These are phyloP conservation scores for Epizoanthus stellaris DNA, from an alignment of 92 coral and sea anemone genomes.

Conservation along the genomic window DNA sequence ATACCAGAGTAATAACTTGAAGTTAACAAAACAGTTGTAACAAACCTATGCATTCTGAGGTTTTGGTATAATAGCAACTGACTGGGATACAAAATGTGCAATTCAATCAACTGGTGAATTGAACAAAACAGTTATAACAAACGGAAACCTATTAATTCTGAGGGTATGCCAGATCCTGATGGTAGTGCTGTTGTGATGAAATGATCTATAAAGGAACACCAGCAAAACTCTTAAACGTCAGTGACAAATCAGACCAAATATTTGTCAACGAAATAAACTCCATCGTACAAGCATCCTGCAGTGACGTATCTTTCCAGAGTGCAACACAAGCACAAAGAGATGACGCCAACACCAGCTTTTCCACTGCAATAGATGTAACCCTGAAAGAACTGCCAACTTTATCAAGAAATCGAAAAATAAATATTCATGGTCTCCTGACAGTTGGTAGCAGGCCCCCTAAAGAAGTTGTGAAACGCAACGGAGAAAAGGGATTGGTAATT, in stretches of 20 bases:
- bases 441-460: conserved; percentile 14
- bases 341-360: not conserved
- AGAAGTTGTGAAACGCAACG: conserved; percentile 15
- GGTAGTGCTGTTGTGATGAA: not conserved
- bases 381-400: conserved; percentile 8
- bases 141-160: too few relatives aligned
- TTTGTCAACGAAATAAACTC: conserved; percentile 16
- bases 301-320: conserved; percentile 20
- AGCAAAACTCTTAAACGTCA: too few relatives aligned
- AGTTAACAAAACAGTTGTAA: too few relatives aligned
- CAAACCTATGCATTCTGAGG: too few relatives aligned
- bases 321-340: conserved; percentile 17
- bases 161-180: too few relatives aligned
- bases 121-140: too few relatives aligned
- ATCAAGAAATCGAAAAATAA: conserved; percentile 19
- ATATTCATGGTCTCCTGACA: conserved; percentile 1
- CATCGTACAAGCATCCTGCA: not conserved
- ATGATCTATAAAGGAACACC: too few relatives aligned
- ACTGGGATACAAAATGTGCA: too few relatives aligned
- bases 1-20: too few relatives aligned
- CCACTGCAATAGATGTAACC: conserved; percentile 19
- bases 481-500: not conserved
- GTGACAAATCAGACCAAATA: not conserved
- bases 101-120: too few relatives aligned
- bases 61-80: too few relatives aligned